A percentile compares a stretch with the other conserved stretches of the same genome.
These are phyloP conservation scores for Perca fluviatilis DNA, from an alignment of 2,113 vertebrate genomes.

Conservation along the genomic window DNA sequence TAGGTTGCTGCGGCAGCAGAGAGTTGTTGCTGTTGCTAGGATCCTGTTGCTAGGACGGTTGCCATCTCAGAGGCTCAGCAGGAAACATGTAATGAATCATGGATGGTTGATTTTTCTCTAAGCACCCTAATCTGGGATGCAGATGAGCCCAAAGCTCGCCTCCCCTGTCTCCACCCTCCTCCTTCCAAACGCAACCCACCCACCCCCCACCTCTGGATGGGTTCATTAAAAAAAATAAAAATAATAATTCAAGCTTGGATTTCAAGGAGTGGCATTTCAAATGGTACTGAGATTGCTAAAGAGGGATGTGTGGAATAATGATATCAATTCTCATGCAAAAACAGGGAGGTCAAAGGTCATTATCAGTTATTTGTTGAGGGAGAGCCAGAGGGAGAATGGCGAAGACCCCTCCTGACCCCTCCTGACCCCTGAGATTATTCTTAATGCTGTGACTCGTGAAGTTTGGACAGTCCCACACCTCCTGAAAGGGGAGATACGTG, in stretches of 20 bases:
- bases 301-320: conserved; percentile 71
- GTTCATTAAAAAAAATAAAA: conserved; percentile 78
- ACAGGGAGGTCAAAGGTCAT: conserved; percentile 85
- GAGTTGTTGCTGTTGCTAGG: conserved; percentile 90
- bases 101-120: conserved; percentile 90
- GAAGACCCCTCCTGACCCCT: conserved; percentile 82
- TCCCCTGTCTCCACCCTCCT: conserved; percentile 74
- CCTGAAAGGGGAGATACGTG: conserved; percentile 24
- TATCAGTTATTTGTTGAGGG: conserved; percentile 89
- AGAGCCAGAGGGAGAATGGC: conserved; percentile 80
- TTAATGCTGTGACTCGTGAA: conserved; percentile 70
- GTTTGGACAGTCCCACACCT: conserved; percentile 23
- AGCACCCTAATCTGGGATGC: conserved; percentile 93
- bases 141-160: conserved; percentile 86
- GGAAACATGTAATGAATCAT: conserved; percentile 95
- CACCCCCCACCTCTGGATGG: conserved; percentile 75
- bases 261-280: conserved; percentile 82
- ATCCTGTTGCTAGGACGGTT: conserved; percentile 91
- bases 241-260: conserved; percentile 83
- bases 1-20: conserved; percentile 79
- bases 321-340: conserved; percentile 91
- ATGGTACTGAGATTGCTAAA: conserved; percentile 69
- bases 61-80: conserved; percentile 86
- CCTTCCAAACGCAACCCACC: conserved; percentile 51
- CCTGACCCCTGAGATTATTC: conserved; percentile 83